A percentile compares a stretch with the other conserved stretches of the same genome.
Evolutionary conservation across 2,888 invertebrate genomes (phyloP).

Genomic region (Heteromyza rotundicornis): DNA sequence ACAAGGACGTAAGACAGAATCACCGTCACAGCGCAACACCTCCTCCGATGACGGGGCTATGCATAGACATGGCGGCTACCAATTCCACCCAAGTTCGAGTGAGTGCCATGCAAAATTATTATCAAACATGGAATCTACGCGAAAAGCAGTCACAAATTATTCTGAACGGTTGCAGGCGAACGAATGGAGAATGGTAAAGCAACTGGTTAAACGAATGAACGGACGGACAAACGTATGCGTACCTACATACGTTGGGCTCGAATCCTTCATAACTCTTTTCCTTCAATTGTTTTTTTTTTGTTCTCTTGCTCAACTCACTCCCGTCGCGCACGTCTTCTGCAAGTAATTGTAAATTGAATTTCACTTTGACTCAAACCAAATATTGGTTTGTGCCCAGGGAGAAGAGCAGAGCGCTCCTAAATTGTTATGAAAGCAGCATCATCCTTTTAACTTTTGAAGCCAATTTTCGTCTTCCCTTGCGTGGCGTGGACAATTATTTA

Average conservation of each 20-base stretch:
- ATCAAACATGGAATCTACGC: constrained; percentile 55
- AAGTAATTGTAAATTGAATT: constrained; percentile 9
- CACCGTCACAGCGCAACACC: not conserved
- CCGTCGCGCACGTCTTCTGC: not conserved
- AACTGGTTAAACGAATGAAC: not conserved
- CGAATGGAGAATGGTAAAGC: too few species aligned
- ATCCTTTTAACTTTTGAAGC: not conserved
- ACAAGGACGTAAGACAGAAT: constrained; percentile 18
- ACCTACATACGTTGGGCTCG: too few species aligned
- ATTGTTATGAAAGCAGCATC: constrained; percentile 6
- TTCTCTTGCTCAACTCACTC: not conserved
- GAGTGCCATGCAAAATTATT: constrained; percentile 44
- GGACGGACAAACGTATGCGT: not conserved
- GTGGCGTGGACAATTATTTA: not conserved
- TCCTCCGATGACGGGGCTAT: too few species aligned
- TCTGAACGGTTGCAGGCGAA: not conserved
- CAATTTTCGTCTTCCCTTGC: not conserved
- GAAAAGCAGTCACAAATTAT: constrained; percentile 16
- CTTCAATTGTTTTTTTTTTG: not conserved
- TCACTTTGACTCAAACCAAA: constrained; percentile 18
- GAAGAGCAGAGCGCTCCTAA: constrained; percentile 17
- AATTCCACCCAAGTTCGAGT: constrained; percentile 8
- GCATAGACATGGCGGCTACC: constrained; percentile 13
- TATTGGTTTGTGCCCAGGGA: constrained; percentile 23
- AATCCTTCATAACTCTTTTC: not conserved